A percentile compares a stretch with the other conserved stretches of the same genome.
phyloP scores from a whole-genome alignment of 1,140 invertebrate genomes.

The Bombus picipes region DNA sequence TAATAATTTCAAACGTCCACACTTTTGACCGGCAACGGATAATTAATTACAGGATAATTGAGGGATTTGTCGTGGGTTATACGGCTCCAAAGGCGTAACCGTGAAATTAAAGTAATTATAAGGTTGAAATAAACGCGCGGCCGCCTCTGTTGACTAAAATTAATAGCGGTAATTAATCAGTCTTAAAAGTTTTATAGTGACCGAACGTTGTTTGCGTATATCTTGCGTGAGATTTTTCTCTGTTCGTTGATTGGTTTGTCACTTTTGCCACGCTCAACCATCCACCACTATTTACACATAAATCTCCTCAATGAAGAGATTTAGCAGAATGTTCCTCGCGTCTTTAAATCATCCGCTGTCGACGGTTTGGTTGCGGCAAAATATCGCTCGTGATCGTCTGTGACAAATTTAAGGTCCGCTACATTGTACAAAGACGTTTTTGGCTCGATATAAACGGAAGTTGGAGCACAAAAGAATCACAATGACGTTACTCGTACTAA shows the following conservation, averaged over 20 bases:
- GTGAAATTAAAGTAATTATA: conserved; percentile 30
- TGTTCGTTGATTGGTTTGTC: background rate
- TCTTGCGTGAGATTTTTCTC: background rate
- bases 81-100: background rate
- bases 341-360: background rate
- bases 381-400: background rate
- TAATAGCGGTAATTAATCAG: conserved; percentile 27
- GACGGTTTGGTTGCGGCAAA: background rate
- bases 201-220: background rate
- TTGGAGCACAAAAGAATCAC: background rate
- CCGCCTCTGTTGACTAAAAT: background rate
- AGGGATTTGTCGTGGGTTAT: background rate
- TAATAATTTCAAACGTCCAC: background rate
- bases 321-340: no score
- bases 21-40: rapidly evolving
- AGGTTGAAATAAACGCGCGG: background rate
- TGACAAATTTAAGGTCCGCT: background rate
- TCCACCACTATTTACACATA: background rate
- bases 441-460: background rate
- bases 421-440: background rate
- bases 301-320: background rate
- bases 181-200: conserved; percentile 3
- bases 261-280: background rate
- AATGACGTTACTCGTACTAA: background rate
- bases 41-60: conserved; percentile 8